Conservation (phyloP, 2,888 invertebrate species). For the Agrypnus murinus region DNA sequence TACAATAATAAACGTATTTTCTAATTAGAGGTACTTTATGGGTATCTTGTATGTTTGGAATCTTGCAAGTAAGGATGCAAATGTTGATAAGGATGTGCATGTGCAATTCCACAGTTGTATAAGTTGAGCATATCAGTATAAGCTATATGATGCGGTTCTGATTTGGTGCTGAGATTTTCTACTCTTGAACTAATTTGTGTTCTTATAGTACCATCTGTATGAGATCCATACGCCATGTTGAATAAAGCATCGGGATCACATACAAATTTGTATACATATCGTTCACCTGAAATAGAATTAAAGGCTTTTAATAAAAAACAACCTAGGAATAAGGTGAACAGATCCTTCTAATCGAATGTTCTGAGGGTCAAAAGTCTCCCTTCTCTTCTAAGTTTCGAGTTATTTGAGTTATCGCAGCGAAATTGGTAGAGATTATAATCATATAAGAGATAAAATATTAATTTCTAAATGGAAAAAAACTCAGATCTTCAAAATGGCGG, state of each 20-base stretch:
- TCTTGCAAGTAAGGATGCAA: constrained; percentile 68
- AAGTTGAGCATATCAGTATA: constrained; percentile 71
- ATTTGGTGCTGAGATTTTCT: constrained; percentile 66
- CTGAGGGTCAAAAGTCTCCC: no score
- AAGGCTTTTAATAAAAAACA: no score
- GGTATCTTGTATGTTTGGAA: constrained; percentile 61
- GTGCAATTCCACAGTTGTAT: constrained; percentile 69
- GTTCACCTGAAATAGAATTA: constrained; percentile 81
- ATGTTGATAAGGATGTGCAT: constrained; percentile 68
- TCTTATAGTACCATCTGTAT: constrained; percentile 59
- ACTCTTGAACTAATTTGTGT: constrained; percentile 59
- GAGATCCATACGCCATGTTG: constrained; percentile 83
- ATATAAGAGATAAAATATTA: no score
- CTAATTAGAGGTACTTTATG: constrained; percentile 47
- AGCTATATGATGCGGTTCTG: constrained; percentile 67
- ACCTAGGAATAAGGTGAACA: no score
- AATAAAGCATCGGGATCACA: constrained; percentile 95
- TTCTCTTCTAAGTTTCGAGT: no score
- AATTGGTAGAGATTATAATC: no score
- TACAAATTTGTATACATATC: constrained; percentile 97
- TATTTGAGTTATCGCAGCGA: no score
- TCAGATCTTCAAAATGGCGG: no score
- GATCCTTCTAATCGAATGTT: no score
- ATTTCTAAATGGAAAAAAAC: no score
- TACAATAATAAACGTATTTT: no score